phyloP scores from a whole-genome alignment of 2,797 vertebrate genomes.

The Protonibea diacanthus region DNA sequence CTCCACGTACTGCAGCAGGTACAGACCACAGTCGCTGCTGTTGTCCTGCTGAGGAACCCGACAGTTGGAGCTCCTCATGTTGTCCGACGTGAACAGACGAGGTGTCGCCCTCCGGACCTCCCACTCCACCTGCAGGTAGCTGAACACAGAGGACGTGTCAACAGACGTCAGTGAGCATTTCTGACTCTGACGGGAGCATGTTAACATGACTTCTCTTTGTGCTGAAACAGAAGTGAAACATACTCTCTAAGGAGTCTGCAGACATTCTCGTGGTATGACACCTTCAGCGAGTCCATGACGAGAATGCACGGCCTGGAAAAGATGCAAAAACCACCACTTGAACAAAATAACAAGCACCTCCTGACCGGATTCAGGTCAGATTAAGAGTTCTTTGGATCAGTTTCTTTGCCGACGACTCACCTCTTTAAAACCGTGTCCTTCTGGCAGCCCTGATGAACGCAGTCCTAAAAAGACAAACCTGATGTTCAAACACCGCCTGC shows the following conservation, averaged over 20 bases:
- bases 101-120: constrained; percentile 86
- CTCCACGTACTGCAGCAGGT: constrained; percentile 94
- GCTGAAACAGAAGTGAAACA: constrained; percentile 70
- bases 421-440: constrained; percentile 85
- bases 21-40: constrained; percentile 95
- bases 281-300: constrained; percentile 94
- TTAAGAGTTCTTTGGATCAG: neutral
- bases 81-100: constrained; percentile 86
- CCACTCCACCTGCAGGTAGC: constrained; percentile 96
- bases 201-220: no score
- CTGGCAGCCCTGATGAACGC: constrained; percentile 76
- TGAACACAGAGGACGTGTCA: constrained; percentile 45
- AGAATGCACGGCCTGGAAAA: constrained; percentile 91
- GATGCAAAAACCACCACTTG: fast-evolving
- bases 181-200: no score
- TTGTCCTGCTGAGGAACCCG: constrained; percentile 96
- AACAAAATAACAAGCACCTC: no score
- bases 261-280: constrained; percentile 86
- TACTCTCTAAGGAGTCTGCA: constrained; percentile 93
- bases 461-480: constrained; percentile 64
- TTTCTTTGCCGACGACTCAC: constrained; percentile 69
- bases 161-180: no score
- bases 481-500: neutral
- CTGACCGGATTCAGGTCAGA: neutral
- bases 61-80: constrained; percentile 83